Base-by-base conservation (phyloP, 2,797 vertebrate genomes). In the Tiaroga cobitis region DNA sequence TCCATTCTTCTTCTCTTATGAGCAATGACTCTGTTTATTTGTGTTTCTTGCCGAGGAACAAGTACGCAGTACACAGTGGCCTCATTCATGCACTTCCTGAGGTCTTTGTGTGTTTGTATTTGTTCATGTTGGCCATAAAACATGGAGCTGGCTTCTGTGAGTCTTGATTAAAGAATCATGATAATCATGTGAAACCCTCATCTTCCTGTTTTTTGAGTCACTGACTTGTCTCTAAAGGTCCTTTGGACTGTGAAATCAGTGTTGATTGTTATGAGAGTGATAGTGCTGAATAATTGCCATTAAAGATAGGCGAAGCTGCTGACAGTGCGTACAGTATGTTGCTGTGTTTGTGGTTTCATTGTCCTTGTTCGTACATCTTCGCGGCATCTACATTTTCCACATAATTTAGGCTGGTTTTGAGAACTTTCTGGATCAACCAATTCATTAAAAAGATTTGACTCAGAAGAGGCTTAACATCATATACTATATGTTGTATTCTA, bases 1-100 rank as follows among this genome's bases (percentile, higher is more conserved):
- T 24, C 18, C 90, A 91, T 89, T 92, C 91, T 88, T 92, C 91
- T 91, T 92, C 92, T 91, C 51, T 88, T 88, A 88, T 84, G 89
- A 93, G 85, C 84, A 65, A 89, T 86, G 88, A 80, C 70, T 86
- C 81, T 92, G 90, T 93, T 93, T 94, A 89, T 90, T 88, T 89
- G 79, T 81, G 90, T 89, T 91, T 84, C 88, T 90, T 88, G 91
- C 86, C 69, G 90, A 61, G 82, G 82, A 92, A 91, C 90, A 92
- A 88, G 89, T 69, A 90, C 80, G 15, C 68, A 61, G 56, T 76
- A 69, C 82, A 95, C 93, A 95, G 92, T 93, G 92, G 89, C 86
- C 84, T 92, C 70, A 93, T 95, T 95, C 87, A 85, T 88, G 59
- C 87, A 91, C 83, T 88, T 74, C 90, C 91, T 89, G 89, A 90